phyloP scores from a whole-genome alignment of 2,797 vertebrate species.

The Todus mexicanus region DNA sequence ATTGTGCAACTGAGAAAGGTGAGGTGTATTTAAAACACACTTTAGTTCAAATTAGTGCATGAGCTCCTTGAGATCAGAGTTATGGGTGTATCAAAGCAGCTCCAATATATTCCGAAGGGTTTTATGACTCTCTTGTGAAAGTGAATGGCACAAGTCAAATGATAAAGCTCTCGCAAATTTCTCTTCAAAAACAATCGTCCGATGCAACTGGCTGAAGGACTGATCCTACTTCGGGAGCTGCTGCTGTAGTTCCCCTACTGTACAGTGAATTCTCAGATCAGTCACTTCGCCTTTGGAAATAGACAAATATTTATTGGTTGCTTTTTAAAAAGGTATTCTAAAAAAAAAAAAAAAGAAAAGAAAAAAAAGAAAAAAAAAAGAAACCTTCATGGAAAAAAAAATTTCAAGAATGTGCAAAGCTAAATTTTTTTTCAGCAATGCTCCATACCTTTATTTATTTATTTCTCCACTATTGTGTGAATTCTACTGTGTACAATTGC shows the following conservation, averaged over 20 bases:
- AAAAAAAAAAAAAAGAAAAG: too few relatives aligned
- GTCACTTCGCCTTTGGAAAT: neutral
- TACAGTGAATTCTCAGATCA: neutral
- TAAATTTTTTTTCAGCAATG: neutral
- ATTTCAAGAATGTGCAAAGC: neutral
- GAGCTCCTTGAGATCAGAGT: neutral
- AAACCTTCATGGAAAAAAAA: accelerated
- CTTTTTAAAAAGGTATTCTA: neutral
- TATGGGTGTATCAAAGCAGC: neutral
- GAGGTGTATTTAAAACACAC: neutral
- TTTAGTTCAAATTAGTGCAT: neutral
- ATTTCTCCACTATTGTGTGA: neutral
- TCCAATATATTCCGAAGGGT: neutral
- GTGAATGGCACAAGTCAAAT: neutral
- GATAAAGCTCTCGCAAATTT: neutral
- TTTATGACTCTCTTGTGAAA: neutral
- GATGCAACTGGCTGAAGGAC: neutral
- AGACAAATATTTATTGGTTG: neutral
- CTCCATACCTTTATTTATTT: neutral
- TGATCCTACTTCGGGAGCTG: neutral
- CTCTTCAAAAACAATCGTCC: neutral
- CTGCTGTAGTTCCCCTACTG: neutral
- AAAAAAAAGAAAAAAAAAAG: too few relatives aligned
- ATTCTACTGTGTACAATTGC: neutral
- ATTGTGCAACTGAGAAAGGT: neutral